phyloP scores from a whole-genome alignment of 2,113 vertebrate species.

The Otocyon megalotis region DNA sequence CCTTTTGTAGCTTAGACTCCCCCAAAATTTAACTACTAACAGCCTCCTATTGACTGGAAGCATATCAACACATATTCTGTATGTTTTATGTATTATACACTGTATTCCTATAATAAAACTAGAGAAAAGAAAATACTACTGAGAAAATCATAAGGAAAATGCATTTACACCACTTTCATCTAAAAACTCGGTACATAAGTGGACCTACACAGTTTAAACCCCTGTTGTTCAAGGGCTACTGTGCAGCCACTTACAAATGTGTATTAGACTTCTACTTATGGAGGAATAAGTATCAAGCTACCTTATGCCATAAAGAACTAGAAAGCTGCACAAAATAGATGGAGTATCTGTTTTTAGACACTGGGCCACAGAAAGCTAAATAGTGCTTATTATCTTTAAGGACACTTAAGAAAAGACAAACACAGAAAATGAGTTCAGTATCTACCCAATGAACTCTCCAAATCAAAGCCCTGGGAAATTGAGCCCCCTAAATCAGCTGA shows the following conservation, averaged over 20 bases:
- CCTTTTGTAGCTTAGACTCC: background rate
- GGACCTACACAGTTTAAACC: background rate
- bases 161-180: background rate
- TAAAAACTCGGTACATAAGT: background rate
- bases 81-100: background rate
- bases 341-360: background rate
- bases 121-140: background rate
- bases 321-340: background rate
- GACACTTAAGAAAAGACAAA: background rate
- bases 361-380: background rate
- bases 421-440: background rate
- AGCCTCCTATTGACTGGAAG: background rate
- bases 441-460: background rate
- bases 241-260: background rate
- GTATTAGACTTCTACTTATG: background rate
- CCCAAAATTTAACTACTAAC: background rate
- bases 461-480: background rate
- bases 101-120: background rate
- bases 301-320: background rate
- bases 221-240: background rate
- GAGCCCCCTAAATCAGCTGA: background rate
- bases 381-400: background rate
- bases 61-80: background rate
- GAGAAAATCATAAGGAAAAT: background rate
- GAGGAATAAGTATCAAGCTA: background rate